These are phyloP conservation scores for Corythoichthys intestinalis DNA, from an alignment of 2,113 vertebrate species.

Conservation along the genomic window DNA sequence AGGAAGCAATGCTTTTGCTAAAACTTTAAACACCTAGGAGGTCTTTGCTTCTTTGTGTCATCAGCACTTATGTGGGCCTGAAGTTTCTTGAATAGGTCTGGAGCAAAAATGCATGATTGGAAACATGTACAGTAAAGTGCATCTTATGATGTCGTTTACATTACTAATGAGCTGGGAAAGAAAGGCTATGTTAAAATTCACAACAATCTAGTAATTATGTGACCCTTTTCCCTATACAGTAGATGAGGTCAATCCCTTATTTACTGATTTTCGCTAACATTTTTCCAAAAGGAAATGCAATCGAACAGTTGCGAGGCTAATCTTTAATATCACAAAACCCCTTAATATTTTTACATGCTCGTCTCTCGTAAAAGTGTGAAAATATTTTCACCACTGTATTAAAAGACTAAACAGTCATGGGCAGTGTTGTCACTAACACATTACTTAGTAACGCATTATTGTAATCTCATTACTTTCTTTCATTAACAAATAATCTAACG, in stretches of 20 bases:
- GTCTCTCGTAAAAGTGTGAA: not conserved
- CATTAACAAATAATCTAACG: too few relatives aligned
- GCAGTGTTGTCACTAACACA: too few relatives aligned
- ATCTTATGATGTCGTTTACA: constrained; percentile 16
- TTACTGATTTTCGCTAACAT: not conserved
- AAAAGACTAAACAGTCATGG: too few relatives aligned
- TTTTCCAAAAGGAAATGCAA: not conserved
- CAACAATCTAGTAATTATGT: not conserved
- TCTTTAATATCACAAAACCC: not conserved
- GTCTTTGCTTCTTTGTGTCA: constrained; percentile 19
- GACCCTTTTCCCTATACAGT: not conserved
- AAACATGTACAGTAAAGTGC: not conserved
- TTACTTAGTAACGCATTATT: too few relatives aligned
- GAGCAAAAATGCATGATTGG: not conserved
- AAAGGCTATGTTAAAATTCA: not conserved
- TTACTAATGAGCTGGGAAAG: constrained; percentile 18
- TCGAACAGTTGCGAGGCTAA: not conserved
- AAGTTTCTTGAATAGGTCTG: not conserved
- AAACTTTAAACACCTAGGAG: constrained; percentile 56
- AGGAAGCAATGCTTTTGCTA: constrained; percentile 27
- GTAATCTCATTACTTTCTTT: too few relatives aligned
- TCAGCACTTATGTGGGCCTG: constrained; percentile 16
- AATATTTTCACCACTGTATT: not conserved
- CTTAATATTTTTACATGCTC: not conserved
- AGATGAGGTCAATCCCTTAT: not conserved